Conservation (phyloP, 2,113 vertebrate species). For the Poicephalus meyeri region DNA sequence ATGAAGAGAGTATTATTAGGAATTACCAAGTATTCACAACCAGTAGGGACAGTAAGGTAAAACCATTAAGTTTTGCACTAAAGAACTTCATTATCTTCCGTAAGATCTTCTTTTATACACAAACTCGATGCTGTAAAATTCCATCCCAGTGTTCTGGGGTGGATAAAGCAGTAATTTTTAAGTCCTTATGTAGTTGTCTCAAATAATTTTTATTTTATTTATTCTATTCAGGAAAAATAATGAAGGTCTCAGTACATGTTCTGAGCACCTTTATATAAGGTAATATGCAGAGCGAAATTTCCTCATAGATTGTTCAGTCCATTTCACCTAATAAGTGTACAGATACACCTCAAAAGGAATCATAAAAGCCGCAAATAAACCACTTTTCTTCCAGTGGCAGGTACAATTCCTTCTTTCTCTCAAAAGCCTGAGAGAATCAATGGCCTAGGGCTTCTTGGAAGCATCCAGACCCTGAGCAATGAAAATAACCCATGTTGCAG, state of each 20-base stretch:
- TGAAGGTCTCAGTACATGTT: neutral
- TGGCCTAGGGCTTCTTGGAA: neutral
- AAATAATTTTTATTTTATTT: neutral
- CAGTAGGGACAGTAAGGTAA: conserved; percentile 20
- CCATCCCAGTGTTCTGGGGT: neutral
- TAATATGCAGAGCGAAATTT: neutral
- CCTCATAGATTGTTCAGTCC: neutral
- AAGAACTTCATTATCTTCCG: conserved; percentile 23
- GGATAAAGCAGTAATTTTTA: neutral
- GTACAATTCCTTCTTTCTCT: neutral
- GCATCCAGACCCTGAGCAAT: neutral
- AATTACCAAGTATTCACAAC: conserved; percentile 41
- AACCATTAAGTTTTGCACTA: conserved; percentile 20
- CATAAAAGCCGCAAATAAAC: neutral
- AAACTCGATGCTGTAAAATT: neutral
- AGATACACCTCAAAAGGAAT: neutral
- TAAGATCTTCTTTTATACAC: neutral
- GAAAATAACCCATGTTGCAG: neutral
- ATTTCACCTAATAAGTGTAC: neutral
- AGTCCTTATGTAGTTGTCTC: neutral
- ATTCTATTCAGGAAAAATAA: neutral
- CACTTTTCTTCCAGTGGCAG: neutral
- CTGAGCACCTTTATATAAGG: neutral
- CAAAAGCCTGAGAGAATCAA: neutral
- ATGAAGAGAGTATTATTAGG: conserved; percentile 16